Base-by-base conservation (phyloP, 2,888 invertebrate species). In the Keiferia lycopersicella region DNA sequence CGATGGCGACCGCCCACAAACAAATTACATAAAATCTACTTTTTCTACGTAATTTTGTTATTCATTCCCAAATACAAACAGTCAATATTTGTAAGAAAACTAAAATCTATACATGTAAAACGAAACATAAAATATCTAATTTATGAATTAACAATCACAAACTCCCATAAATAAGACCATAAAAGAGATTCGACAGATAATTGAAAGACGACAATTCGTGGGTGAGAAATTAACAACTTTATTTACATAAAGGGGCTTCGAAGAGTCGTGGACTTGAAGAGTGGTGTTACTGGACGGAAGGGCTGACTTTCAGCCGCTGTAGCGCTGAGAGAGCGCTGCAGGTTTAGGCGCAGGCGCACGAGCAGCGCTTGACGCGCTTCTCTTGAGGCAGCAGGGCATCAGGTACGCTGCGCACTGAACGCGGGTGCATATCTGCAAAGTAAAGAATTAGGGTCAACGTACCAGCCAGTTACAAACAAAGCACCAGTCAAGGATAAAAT, bases 401-500 rank as follows among this genome's bases (percentile, higher is more conserved):
- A 79, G 93, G 93, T 22, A 93, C 92, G 79, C 93, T 94, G 76
- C 95, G 95, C 4, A 91, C 88, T 0, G 91, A 91, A 78, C 96
- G 95, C 65, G 96, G 96, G 83, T 96, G 96, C 79, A 97, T 95
- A 82, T 94, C 96, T 97, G 92, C 51, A 91, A 89, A 75, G 2
- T 4, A 26, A 26, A 26, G 26, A 53, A 26, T 16, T 26, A 53
- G 34, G 10, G 34, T 34, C 34, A 34, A 34, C 34, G 8, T 34
- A 34, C 34, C 34, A 4, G 34, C 34, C 34, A 34, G 34, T 1
- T 16, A 41, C 41, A 41, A 41, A 41, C 14, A 41, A 41, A 41
- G 14, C 14, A 41, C n/a, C n/a, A 41, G 26, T 2, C 26, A 26
- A 26, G 26, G 26, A 2, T 26, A 26, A n/a, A n/a, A n/a, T n/a